Percentiles rank a stretch among this genome's conserved stretches.
phyloP scores from a whole-genome alignment of 2,888 invertebrate species.

The Calliphora vomitoria region DNA sequence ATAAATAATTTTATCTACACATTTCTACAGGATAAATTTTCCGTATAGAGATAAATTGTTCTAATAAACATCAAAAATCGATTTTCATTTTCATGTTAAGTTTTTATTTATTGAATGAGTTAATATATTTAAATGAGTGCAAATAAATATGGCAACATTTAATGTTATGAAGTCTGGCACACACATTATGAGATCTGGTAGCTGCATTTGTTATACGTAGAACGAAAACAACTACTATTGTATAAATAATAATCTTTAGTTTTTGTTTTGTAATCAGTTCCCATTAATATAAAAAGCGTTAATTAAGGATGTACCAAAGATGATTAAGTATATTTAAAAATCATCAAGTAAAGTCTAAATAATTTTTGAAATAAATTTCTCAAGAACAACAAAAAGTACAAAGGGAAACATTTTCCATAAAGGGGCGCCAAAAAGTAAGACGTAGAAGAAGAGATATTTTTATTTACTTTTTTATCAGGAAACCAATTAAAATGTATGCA shows the following conservation, averaged over 20 bases:
- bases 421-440: conserved; percentile 29
- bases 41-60: no score
- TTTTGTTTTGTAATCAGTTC: conserved; percentile 50
- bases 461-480: not conserved
- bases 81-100: no score
- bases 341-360: not conserved
- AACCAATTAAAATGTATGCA: conserved; percentile 52
- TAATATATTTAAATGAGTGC: not conserved
- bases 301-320: not conserved
- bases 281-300: not conserved
- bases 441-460: not conserved
- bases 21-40: no score
- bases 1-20: no score
- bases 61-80: no score
- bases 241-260: conserved; percentile 15
- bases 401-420: not conserved
- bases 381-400: not conserved
- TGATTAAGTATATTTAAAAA: not conserved
- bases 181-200: not conserved
- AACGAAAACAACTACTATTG: conserved; percentile 11
- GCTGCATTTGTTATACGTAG: not conserved
- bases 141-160: not conserved
- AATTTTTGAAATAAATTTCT: not conserved
- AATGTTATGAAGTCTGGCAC: not conserved
- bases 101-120: not conserved